Evolutionary conservation across 2,888 invertebrate genomes (phyloP).

Genomic region (Lasius platythorax): DNA sequence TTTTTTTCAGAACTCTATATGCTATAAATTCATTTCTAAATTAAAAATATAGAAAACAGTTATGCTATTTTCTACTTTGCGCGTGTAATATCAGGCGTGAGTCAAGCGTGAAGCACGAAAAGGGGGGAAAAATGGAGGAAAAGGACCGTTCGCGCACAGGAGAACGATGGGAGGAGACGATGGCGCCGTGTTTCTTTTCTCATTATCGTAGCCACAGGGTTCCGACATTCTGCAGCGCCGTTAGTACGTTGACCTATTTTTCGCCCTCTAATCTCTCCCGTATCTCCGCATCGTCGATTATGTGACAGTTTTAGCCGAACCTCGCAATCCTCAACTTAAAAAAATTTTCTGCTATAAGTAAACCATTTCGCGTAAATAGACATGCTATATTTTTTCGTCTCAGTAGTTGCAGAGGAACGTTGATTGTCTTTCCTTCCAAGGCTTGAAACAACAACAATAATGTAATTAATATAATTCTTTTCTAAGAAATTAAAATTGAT

Average conservation of each 20-base stretch:
- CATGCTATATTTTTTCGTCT: background rate
- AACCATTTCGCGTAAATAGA: background rate
- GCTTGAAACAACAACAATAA: background rate
- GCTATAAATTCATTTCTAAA: background rate
- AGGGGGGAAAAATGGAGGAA: constrained; percentile 25
- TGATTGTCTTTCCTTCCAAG: background rate
- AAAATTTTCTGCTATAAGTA: background rate
- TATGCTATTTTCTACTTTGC: constrained; percentile 29
- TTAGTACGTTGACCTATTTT: constrained; percentile 69
- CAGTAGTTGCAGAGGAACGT: background rate
- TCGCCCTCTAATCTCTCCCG: constrained; percentile 35
- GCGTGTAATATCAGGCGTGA: constrained; percentile 15
- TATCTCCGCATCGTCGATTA: constrained; percentile 25
- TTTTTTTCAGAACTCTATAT: background rate
- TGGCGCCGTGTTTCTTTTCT: constrained; percentile 75
- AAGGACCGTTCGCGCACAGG: constrained; percentile 22
- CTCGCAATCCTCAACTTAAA: background rate
- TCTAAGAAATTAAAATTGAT: background rate
- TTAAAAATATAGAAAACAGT: background rate
- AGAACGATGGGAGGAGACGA: constrained; percentile 34
- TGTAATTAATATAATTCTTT: background rate
- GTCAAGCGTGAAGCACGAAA: constrained; percentile 31
- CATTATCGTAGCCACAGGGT: constrained; percentile 73
- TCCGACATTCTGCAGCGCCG: constrained; percentile 59
- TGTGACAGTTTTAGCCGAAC: constrained; percentile 26